Base-by-base conservation (phyloP, 2,797 vertebrate species). In the Lithobates pipiens region DNA sequence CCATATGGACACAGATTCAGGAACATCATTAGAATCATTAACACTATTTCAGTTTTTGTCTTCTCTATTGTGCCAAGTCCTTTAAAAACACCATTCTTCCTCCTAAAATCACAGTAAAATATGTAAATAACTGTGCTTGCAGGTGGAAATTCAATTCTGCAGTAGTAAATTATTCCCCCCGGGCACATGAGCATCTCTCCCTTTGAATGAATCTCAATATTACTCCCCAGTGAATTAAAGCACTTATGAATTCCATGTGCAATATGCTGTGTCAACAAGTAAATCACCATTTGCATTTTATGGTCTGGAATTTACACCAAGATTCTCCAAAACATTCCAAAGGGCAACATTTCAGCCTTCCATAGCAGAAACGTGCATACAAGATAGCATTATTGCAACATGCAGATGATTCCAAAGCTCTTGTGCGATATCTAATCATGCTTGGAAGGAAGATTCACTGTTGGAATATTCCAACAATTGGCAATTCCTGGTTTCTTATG, bases 171-270 rank as follows among this genome's bases (percentile, higher is more conserved):
- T 0, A 86, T 84, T 89, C 90, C 89, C 88, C 83, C 57, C 74
- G 89, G 89, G 88, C 16, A 0, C 74, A 83, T 75, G 1, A 73
- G 10, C 0, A 1, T 82, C 80, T 25, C 65, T 69, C 15, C 83
- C 81, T 77, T 86, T 80, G 29, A 87, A 90, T 42, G 69, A 57
- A 34, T 74, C 85, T 83, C 27, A 3, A 89, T 76, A 92, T 93
- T 90, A 89, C 86, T 91, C 91, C 91, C 89, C 89, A 68, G 88
- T 77, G 90, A 93, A 69, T 94, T 92, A 88, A 91, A 90, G 89
- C 94, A 90, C 93, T 92, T 94, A 95, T 94, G 95, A 95, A 72
- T 2, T 82, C 93, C 88, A 91, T 91, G 89, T 95, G 93, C 94
- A 93, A 89, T 54, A 88, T 88, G 73, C 2, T 2, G 77, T 93